A percentile compares a stretch with the other conserved stretches of the same genome.
phyloP scores from a whole-genome alignment of 2,113 vertebrate species.

The Dasyurus viverrinus region DNA sequence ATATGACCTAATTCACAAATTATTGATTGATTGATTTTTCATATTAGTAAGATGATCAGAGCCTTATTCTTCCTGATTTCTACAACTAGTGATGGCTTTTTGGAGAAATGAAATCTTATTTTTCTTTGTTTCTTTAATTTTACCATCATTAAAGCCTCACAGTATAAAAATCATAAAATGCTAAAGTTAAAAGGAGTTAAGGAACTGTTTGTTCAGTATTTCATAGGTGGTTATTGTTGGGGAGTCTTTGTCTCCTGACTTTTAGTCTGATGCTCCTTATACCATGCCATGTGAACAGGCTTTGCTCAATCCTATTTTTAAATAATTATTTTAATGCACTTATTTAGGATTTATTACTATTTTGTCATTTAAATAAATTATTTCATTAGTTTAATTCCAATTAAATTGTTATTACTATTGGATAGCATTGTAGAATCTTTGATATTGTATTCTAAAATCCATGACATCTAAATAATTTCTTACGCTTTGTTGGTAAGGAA shows the following conservation, averaged over 20 bases:
- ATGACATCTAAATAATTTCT: constrained; percentile 1
- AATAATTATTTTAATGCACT: background rate
- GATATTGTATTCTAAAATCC: background rate
- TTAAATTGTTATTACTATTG: background rate
- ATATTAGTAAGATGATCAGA: background rate
- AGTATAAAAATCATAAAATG: background rate
- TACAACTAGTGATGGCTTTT: background rate
- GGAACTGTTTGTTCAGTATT: background rate
- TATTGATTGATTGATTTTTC: background rate
- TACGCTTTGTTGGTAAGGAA: background rate
- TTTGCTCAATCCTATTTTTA: background rate
- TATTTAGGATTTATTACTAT: background rate
- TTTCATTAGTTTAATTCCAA: background rate
- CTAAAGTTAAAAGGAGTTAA: background rate
- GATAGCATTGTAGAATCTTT: background rate
- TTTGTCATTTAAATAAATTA: too few species aligned
- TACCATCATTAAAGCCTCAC: background rate
- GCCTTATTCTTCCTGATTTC: background rate
- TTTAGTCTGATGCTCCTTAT: background rate
- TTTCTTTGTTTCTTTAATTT: background rate
- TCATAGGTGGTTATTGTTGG: background rate
- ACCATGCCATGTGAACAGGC: background rate
- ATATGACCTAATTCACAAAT: background rate
- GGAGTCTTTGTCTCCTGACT: background rate
- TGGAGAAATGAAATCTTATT: background rate